Evolutionary conservation across 1,140 invertebrate genomes (phyloP), one percentile per base, ranked within the genome.

Genomic region (Carposina sasakii): DNA sequence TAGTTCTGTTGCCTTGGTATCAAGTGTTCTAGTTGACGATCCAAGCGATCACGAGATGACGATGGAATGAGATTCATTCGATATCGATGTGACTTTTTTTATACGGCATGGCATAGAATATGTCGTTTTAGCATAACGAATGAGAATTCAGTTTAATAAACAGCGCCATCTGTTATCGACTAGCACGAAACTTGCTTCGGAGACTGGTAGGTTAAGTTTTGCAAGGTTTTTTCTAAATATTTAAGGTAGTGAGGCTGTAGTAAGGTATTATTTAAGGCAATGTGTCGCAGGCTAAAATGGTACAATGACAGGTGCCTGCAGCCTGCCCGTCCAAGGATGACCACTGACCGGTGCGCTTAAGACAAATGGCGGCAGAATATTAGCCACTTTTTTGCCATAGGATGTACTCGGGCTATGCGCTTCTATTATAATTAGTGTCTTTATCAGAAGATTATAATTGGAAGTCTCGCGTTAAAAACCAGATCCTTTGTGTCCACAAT

Each of bases 21-120:
- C 30, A 46, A 68, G 69, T 81, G 79, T 81, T 83, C 79, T 78
- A 83, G 68, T 81, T 83, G 75, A 83, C 75, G 78, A 72, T 74
- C 67, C 68, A 52, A 71, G 59, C 63, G 60, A 63, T 67, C 63
- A 54, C 62, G 47, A 60, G 59, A 69, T 63, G 51, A 52, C 41
- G 34, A 54, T 51, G 51, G 41, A 55, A 60, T 34, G 15, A 17
- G 19, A 39, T n/a, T n/a, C n/a, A n/a, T n/a, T n/a, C n/a, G n/a
- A n/a, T n/a, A n/a, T n/a, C n/a, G n/a, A n/a, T n/a, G n/a, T n/a
- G n/a, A n/a, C n/a, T n/a, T n/a, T n/a, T n/a, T n/a, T n/a, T n/a
- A n/a, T n/a, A n/a, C n/a, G n/a, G n/a, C n/a, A n/a, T n/a, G n/a
- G n/a, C n/a, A n/a, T n/a, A n/a, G n/a, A n/a, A n/a, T n/a, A n/a